Evolutionary conservation across 2,888 invertebrate genomes (phyloP), one percentile per base, ranked within the genome.

Genomic region (Hydrotaea diabolus): DNA sequence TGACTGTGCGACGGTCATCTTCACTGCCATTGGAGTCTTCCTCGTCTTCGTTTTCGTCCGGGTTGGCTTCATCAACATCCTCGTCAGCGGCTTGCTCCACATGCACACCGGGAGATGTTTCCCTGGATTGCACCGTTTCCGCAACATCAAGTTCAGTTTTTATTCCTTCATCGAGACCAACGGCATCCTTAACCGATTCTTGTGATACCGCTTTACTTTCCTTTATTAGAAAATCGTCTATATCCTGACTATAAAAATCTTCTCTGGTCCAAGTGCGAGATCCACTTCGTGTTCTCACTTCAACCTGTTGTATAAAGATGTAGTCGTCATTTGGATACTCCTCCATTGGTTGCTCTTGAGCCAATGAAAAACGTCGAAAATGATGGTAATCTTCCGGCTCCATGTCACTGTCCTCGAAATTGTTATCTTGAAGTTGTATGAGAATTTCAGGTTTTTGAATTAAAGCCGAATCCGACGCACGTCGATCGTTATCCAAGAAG

Each of bases 331-430:
- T 87, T 0, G 91, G 92, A 86, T 92, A 92, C 77, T 92, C 90
- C 75, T 92, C 92, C 0, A 89, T 85, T 0, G 89, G 91, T 26
- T 88, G 87, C 72, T 92, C 92, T 83, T 92, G 92, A 5, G 89
- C 88, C 23, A 92, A 80, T 0, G 92, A 92, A 62, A 88, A 92
- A 49, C 92, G 88, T 0, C 92, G 86, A 77, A 88, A 91, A 76
- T 92, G 92, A 87, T 92, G 92, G 86, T 92, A 92, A 36, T 92
- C 92, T 31, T 92, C 92, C 0, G 90, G 90, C 8, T 92, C 92
- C n/a, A 92, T 49, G 0, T 72, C 78, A 2, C 75, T 19, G 53
- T 77, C 78, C 1, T 86, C 77, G 2, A 13, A 39, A 53, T 90
- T 88, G 9, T 73, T 81, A 5, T 88, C 88, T 39, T 88, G 87